phyloP scores from a whole-genome alignment of 2,888 invertebrate species.

The Eupithecia vulgata region DNA sequence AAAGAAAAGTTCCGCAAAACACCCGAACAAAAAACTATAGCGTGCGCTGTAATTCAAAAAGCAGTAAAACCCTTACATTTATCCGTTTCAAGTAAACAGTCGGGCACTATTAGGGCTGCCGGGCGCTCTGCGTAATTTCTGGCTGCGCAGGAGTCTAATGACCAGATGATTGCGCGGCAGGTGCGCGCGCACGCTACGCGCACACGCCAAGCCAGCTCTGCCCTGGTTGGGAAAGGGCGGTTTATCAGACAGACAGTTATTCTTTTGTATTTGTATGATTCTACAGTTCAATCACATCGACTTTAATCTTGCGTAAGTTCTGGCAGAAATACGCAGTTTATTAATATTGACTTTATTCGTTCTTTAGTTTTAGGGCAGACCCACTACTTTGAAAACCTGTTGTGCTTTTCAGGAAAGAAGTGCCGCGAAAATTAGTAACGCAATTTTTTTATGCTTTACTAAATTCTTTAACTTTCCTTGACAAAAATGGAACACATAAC shows the following conservation, averaged over 20 bases:
- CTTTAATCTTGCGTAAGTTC: neutral
- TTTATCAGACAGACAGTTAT: neutral
- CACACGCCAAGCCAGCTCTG: constrained; percentile 67
- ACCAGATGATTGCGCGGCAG: constrained; percentile 75
- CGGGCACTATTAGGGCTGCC: constrained; percentile 36
- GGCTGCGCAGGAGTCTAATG: constrained; percentile 35
- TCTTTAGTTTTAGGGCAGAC: neutral
- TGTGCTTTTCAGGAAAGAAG: too few relatives aligned
- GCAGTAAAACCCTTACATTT: constrained; percentile 26
- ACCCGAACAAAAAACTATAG: neutral
- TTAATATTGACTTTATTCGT: neutral
- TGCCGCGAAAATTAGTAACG: too few relatives aligned
- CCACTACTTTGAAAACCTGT: neutral
- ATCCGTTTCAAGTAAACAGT: constrained; percentile 28
- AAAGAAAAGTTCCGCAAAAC: neutral
- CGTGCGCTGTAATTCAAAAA: constrained; percentile 12
- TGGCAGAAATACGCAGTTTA: neutral
- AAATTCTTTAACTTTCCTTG: too few relatives aligned
- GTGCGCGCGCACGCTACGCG: constrained; percentile 74
- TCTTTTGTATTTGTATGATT: neutral
- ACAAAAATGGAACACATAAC: too few relatives aligned
- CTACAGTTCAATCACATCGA: neutral
- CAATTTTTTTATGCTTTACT: too few relatives aligned
- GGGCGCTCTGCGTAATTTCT: constrained; percentile 27
- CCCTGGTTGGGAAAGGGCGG: constrained; percentile 6